Percentiles rank a stretch among this genome's conserved stretches.
phyloP scores from a whole-genome alignment of 2,113 vertebrate genomes.

The Raja brachyura region DNA sequence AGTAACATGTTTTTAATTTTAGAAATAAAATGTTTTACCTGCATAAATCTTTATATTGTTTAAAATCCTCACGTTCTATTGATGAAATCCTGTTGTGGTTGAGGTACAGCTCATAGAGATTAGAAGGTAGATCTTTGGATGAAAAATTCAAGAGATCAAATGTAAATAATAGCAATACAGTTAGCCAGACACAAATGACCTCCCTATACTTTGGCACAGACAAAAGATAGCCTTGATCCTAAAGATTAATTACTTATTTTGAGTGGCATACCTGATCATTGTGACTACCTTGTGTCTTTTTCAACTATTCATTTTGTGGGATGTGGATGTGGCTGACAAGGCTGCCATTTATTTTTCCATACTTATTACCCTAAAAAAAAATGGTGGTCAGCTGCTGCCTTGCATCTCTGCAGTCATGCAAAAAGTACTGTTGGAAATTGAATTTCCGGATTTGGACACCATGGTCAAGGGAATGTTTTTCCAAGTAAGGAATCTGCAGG shows the following conservation, averaged over 20 bases:
- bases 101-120: conserved; percentile 80
- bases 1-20: not conserved
- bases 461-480: too few relatives aligned
- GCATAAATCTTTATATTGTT: conserved; percentile 79
- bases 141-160: conserved; percentile 34
- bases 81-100: conserved; percentile 87
- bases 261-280: not conserved
- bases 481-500: too few relatives aligned
- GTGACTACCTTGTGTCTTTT: not conserved
- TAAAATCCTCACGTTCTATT: conserved; percentile 86
- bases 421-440: too few relatives aligned
- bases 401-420: too few relatives aligned
- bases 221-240: not conserved
- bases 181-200: not conserved
- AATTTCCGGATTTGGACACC: too few relatives aligned
- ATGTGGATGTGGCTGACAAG: too few relatives aligned
- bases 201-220: not conserved
- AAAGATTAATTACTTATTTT: not conserved
- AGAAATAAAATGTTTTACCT: conserved; percentile 59
- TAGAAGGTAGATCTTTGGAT: conserved; percentile 67
- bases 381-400: too few relatives aligned
- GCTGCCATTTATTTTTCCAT: too few relatives aligned
- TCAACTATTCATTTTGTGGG: too few relatives aligned
- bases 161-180: not conserved
- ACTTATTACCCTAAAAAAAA: too few relatives aligned